These are phyloP conservation scores for Synergus laeviventris DNA, from an alignment of 2,888 invertebrate species.

Conservation along the genomic window DNA sequence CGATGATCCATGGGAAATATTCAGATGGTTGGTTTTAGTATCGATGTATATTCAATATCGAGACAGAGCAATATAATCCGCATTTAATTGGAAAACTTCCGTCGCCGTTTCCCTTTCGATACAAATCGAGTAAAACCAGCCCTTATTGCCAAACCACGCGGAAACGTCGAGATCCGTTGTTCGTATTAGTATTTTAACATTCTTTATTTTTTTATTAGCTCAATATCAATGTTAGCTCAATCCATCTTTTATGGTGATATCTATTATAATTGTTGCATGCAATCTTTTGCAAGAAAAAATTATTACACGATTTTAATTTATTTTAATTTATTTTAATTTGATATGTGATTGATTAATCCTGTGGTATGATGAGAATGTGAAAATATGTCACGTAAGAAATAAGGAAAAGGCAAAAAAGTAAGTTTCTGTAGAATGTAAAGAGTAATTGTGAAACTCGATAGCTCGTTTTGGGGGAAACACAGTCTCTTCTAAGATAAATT, in stretches of 20 bases:
- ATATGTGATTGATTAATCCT: too few species aligned
- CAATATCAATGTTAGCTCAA: background rate
- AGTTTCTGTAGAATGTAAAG: too few species aligned
- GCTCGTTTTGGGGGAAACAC: background rate
- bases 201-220: constrained; percentile 48
- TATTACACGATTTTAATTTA: too few species aligned
- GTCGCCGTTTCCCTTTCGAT: constrained; percentile 62
- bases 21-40: constrained; percentile 63
- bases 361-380: too few species aligned
- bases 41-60: constrained; percentile 68
- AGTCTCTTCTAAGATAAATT: constrained; percentile 7
- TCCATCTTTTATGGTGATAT: too few species aligned
- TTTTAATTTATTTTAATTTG: too few species aligned
- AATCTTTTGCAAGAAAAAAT: too few species aligned
- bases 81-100: constrained; percentile 75
- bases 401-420: too few species aligned
- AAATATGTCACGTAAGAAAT: too few species aligned
- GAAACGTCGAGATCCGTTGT: constrained; percentile 43
- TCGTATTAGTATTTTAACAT: constrained; percentile 45
- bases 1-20: constrained; percentile 71
- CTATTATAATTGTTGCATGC: too few species aligned
- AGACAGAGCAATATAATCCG: constrained; percentile 75
- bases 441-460: background rate
- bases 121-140: constrained; percentile 63
- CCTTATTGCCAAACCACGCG: constrained; percentile 54